Conservation (phyloP, 2,797 vertebrate genomes). For the Microcaecilia unicolor region DNA sequence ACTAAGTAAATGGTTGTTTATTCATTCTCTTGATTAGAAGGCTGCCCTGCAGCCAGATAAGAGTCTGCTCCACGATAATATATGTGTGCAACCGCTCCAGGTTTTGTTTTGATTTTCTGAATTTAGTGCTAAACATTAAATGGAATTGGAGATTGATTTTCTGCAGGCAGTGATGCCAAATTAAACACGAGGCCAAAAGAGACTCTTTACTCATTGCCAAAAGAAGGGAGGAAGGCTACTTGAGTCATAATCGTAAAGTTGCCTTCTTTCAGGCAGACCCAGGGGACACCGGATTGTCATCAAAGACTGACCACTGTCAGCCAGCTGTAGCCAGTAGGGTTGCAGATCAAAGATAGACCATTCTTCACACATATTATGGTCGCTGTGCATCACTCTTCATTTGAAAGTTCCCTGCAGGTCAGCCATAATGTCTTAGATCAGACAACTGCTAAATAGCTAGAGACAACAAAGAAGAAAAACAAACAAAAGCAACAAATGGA, state of each 20-base stretch:
- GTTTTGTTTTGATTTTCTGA: constrained; percentile 52
- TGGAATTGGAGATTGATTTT: constrained; percentile 54
- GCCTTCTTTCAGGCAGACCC: too few relatives aligned
- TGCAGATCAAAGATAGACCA: too few relatives aligned
- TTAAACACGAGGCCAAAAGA: constrained; percentile 36
- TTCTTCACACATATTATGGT: too few relatives aligned
- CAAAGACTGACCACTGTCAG: too few relatives aligned
- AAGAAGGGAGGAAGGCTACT: constrained; percentile 2
- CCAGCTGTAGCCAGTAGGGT: too few relatives aligned
- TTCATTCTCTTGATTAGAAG: constrained; percentile 55
- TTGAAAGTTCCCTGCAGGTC: too few relatives aligned
- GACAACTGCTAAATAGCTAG: too few relatives aligned
- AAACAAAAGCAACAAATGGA: too few relatives aligned
- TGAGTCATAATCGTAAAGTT: constrained; percentile 13
- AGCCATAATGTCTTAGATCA: too few relatives aligned
- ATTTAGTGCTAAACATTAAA: constrained; percentile 54
- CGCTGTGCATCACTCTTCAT: too few relatives aligned
- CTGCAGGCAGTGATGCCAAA: constrained; percentile 40
- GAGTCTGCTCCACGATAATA: constrained; percentile 38
- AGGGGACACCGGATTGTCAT: too few relatives aligned
- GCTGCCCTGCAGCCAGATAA: constrained; percentile 48
- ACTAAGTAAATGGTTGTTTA: constrained; percentile 54
- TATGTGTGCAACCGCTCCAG: constrained; percentile 37
- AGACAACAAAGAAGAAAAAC: too few relatives aligned
- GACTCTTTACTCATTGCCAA: constrained; percentile 15